phyloP scores from a whole-genome alignment of 2,797 vertebrate genomes.

The Podarcis siculus region DNA sequence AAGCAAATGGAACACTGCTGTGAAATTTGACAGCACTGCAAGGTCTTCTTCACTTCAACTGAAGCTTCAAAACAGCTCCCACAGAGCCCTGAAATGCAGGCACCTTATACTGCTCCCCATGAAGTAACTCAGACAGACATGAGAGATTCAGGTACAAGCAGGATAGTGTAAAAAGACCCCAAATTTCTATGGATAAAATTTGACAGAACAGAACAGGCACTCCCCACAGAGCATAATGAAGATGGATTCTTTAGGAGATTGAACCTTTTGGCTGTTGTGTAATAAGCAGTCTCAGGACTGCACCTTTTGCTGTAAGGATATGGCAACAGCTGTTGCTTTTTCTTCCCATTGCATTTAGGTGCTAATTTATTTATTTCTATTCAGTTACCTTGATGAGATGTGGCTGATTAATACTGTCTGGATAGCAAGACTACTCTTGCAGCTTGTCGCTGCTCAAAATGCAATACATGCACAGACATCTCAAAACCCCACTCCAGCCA shows the following conservation, averaged over 20 bases:
- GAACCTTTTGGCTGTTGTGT: slow-evolving; percentile 51
- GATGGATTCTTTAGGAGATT: slow-evolving; percentile 40
- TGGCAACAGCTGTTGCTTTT: slow-evolving; percentile 30
- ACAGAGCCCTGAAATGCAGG: background rate
- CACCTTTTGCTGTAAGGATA: background rate
- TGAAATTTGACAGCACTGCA: slow-evolving; percentile 5
- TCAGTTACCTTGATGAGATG: slow-evolving; percentile 36
- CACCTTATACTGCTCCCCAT: background rate
- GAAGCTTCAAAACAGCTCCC: slow-evolving; percentile 4
- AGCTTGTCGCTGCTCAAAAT: background rate
- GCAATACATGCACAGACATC: background rate
- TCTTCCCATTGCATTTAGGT: slow-evolving; percentile 31
- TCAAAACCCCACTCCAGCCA: background rate
- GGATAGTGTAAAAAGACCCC: slow-evolving; percentile 1
- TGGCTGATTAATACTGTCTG: slow-evolving; percentile 9
- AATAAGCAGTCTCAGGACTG: background rate
- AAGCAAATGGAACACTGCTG: background rate
- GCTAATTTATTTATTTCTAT: slow-evolving; percentile 21
- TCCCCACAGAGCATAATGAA: slow-evolving; percentile 34
- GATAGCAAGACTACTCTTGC: background rate
- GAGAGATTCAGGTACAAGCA: background rate
- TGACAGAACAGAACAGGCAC: slow-evolving; percentile 9
- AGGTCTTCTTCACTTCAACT: background rate
- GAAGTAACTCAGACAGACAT: background rate
- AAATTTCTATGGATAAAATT: background rate